Evolutionary conservation across 2,888 invertebrate species (phyloP).

Genomic region (Dioctria linearis): DNA sequence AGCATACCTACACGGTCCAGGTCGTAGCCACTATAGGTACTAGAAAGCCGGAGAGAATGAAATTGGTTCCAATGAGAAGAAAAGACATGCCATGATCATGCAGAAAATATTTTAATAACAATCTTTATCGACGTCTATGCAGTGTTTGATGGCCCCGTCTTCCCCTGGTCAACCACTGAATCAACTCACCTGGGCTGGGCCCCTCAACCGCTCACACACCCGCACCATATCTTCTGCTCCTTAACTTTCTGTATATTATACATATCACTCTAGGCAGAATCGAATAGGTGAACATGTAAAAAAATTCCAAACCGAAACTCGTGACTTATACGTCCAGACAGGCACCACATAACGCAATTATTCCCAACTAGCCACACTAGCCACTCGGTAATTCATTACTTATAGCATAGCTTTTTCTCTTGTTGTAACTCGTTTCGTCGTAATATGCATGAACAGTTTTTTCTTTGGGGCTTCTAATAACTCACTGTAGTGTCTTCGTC

Average conservation of each 20-base stretch:
- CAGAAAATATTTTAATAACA: constrained; percentile 58
- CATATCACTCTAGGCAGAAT: constrained; percentile 46
- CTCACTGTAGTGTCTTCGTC: constrained; percentile 6
- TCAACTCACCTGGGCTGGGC: constrained; percentile 51
- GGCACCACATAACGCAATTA: constrained; percentile 56
- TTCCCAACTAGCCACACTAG: constrained; percentile 54
- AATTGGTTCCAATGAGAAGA: constrained; percentile 49
- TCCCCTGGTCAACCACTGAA: constrained; percentile 29
- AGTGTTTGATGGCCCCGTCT: constrained; percentile 36
- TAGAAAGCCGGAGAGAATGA: constrained; percentile 43
- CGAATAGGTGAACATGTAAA: constrained; percentile 55
- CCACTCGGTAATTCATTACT: constrained; percentile 56
- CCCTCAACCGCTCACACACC: constrained; percentile 23
- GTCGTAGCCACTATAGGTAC: neutral
- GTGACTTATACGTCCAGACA: constrained; percentile 57
- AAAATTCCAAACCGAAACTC: constrained; percentile 55
- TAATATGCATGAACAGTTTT: constrained; percentile 48
- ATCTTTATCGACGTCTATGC: constrained; percentile 48
- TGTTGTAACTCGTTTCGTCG: constrained; percentile 29
- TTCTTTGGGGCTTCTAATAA: constrained; percentile 23
- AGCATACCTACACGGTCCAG: too few relatives aligned
- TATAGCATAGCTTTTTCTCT: constrained; percentile 32
- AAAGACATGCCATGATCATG: constrained; percentile 56
- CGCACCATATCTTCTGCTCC: constrained; percentile 28
- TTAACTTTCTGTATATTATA: neutral